Base-by-base conservation (phyloP, 2,797 vertebrate genomes). In the Hephaestus fuliginosus region DNA sequence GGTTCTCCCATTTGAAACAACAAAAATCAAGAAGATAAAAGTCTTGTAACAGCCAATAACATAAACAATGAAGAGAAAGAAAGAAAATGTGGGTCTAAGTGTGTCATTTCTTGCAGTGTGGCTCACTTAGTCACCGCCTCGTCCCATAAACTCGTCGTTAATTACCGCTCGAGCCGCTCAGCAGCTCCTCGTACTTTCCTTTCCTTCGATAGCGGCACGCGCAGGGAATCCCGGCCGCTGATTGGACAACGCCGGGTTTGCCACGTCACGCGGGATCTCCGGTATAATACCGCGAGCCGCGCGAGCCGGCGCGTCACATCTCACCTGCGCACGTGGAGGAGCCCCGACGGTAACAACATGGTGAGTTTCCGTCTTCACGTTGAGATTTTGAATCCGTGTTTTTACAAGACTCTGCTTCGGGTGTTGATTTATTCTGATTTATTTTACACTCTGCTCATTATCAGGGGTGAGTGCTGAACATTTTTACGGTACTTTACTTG, bases 101-200 rank as follows among this genome's bases (percentile, higher is more conserved):
- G 25, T 14, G 49, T 66, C 39, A 84, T 13, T 46, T 86, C 55
- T 82, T 82, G 5, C 58, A 85, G 84, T 25, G 76, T 39, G 3
- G 5, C 80, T 83, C n/a, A 77, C 73, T 86, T 80, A 85, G 30
- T 92, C 88, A 88, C 81, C 83, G 41, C 28, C 64, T 36, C 44
- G 14, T 75, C n/a, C 78, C 86, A 70, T 81, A 78, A 87, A 83
- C 63, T 4, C 48, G 0, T 36, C 43, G 4, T 17, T 73, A 44
- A 20, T 92, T 92, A 91, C 91, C 86, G 90, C 88, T 81, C 85
- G 69, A 0, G 74, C 20, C 22, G 80, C 63, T 60, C 57, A 80
- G 73, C 22, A 58, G 2, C 44, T 10, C 0, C 7, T 77, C 81
- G 88, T 87, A 91, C 87, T 94, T 93, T 92, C 92, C 90, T 91